Base-by-base conservation (phyloP, 2,113 vertebrate genomes). In the Chunga burmeisteri region DNA sequence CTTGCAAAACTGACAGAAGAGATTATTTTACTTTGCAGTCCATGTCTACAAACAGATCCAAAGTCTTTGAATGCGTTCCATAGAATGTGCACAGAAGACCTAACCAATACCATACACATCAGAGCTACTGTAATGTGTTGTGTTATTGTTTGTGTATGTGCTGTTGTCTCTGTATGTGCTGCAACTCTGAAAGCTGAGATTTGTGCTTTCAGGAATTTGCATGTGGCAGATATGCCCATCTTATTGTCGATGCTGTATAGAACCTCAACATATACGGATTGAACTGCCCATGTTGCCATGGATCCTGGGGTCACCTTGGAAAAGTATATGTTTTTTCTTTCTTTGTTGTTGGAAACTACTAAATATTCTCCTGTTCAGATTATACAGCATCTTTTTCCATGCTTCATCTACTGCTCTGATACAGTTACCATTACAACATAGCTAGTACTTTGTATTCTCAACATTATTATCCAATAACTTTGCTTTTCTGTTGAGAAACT, bases 11-110 rank as follows among this genome's bases (percentile, higher is more conserved):
- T 27, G 22, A 52, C 27, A 70, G 23, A 68, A 82, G 15, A 67
- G 16, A 36, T 47, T 3, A 25, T 81, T 89, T 91, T 63, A 30
- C 23, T 82, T 56, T 65, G 27, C 21, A 55, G 18, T 47, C 34
- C 34, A 21, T 36, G 10, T 10, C 23, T 65, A 7, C 0, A 0
- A 14, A 56, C 12, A 72, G 20, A 75, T 27, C 12, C 5, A 3
- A 79, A 7, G 16, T 62, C 38, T 85, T 40, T 74, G 38, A 81
- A 36, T 7, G 14, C 6, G 4, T 68, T 2, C 26, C 6, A 19
- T 1, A 17, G 14, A 10, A 10, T 7, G 4, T 47, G 25, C 27
- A 26, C 7, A 14, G 65, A 61, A 52, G 23, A 90, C 11, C 13
- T 85, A 61, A 92, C 14, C 17, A 70, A 12, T 19, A 66, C 7